Evolutionary conservation across 2,888 invertebrate species (phyloP), one percentile per base, ranked within the genome.

Genomic region (Heteromyza rotundicornis): DNA sequence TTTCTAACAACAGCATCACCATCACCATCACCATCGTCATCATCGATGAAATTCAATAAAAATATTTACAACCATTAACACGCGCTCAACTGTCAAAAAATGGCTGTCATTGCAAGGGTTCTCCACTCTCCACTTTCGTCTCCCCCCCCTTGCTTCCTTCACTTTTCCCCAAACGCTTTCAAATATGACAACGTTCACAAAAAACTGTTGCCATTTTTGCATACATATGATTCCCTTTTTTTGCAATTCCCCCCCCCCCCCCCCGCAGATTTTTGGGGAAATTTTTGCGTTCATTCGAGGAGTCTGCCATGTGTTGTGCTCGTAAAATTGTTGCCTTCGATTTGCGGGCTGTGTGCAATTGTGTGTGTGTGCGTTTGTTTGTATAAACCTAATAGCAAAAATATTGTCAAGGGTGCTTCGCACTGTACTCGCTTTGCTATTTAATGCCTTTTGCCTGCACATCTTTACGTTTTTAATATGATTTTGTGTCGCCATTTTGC

Each of bases 31-130:
- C n/a, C n/a, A n/a, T n/a, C n/a, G n/a, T n/a, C n/a, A 44, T 2
- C 14, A 27, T 27, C 16, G 27, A n/a, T n/a, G 62, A 73, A 76
- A 76, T 75, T 78, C 76, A 79, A 78, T 77, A 78, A 75, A 79
- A 78, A 77, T 79, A 78, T 78, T 77, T 76, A 75, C 76, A 74
- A 68, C 69, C 74, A 74, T 74, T 76, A 78, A 77, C 75, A 77
- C 71, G 76, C 76, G 70, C 68, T 66, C 60, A 64, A 72, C 14
- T n/a, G 40, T 3, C 47, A 20, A 47, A n/a, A 47, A 47, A 47
- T 72, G 75, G 74, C 67, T 8, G 47, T 20, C 10, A 40, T 20
- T 19, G 14, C 20, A 47, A 20, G 14, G 47, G 47, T 47, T n/a
- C 40, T 40, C 10, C 40, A n/a, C n/a, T n/a, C n/a, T n/a, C n/a